phyloP scores from a whole-genome alignment of 2,888 invertebrate species.

The Myopa tessellatipennis region DNA sequence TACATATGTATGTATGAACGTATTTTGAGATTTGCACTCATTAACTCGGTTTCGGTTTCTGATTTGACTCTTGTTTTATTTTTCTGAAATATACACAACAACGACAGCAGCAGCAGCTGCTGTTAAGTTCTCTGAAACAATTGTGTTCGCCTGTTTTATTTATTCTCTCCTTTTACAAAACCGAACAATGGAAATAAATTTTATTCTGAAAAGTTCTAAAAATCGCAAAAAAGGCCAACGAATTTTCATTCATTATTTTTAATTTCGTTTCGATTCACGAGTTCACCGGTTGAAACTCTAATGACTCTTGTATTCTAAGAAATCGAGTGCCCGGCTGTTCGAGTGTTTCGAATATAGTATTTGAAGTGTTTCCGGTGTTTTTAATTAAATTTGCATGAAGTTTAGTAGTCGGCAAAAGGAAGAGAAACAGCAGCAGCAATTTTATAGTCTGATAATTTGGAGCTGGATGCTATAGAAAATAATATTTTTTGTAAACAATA shows the following conservation, averaged over 20 bases:
- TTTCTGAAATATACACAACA: background rate
- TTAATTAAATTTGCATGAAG: constrained; percentile 1
- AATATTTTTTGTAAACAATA: too few relatives aligned
- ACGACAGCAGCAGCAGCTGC: background rate
- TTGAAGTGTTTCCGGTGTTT: background rate
- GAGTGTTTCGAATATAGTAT: background rate
- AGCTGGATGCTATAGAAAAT: too few relatives aligned
- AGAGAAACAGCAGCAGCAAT: too few relatives aligned
- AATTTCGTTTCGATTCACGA: background rate
- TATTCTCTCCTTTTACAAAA: too few relatives aligned
- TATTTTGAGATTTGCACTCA: too few relatives aligned
- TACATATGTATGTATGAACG: too few relatives aligned
- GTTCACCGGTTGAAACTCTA: background rate
- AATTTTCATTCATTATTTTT: background rate
- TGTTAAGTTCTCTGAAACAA: constrained; percentile 8
- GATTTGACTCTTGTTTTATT: background rate
- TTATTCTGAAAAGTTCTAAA: background rate
- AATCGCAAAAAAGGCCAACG: background rate
- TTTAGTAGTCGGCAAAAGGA: background rate
- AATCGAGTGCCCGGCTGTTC: background rate
- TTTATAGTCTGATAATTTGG: too few relatives aligned
- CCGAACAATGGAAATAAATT: too few relatives aligned
- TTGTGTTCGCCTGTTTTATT: background rate
- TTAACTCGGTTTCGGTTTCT: too few relatives aligned
- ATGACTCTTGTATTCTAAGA: background rate